Base-by-base conservation (phyloP, 92 coral and sea anemone species). In the Epizoanthus rinbou region DNA sequence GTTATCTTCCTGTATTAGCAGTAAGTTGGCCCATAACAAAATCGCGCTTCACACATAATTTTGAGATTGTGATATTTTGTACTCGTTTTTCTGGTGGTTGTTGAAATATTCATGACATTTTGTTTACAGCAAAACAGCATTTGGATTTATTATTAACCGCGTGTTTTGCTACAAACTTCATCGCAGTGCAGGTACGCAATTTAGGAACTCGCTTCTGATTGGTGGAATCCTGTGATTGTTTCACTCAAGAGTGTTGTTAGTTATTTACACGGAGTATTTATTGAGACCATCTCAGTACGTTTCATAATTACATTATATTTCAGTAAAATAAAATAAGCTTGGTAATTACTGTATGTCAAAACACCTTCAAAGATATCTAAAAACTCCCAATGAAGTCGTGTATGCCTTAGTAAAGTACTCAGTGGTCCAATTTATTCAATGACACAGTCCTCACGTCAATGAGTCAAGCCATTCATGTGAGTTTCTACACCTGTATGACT, bases 61-160 rank as follows among this genome's bases (percentile, higher is more conserved):
- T 23, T 43, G 28, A 78, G 70, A 66, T 57, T 17, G 68, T 35
- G 37, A 66, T 65, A 78, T 39, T 63, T 78, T 78, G 82, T 41
- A 78, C 57, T 78, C 9, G 67, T 78, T 78, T 22, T 78, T 78
- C 82, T 37, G 82, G 82, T 78, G 82, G 82, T 63, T 62, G 11
- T 47, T 78, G 66, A 78, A 78, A 78, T 60, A 62, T 78, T 78
- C 37, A 78, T 78, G 70, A 78, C 14, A 5, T 17, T 22, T 78
- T 78, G 72, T 78, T 78, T 41, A 57, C 71, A 41, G 59, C 57
- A 18, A 78, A 31, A 62, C 50, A 78, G 47, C 24, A 6, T 78
- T 37, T 58, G 22, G 28, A 75, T 75, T 57, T 58, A 75, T 75
- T 57, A 78, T 60, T 60, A 15, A 78, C 60, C 45, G 57, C 23